These are phyloP conservation scores for Danaus melanippus DNA, from an alignment of 1,140 invertebrate genomes.

Conservation along the genomic window DNA sequence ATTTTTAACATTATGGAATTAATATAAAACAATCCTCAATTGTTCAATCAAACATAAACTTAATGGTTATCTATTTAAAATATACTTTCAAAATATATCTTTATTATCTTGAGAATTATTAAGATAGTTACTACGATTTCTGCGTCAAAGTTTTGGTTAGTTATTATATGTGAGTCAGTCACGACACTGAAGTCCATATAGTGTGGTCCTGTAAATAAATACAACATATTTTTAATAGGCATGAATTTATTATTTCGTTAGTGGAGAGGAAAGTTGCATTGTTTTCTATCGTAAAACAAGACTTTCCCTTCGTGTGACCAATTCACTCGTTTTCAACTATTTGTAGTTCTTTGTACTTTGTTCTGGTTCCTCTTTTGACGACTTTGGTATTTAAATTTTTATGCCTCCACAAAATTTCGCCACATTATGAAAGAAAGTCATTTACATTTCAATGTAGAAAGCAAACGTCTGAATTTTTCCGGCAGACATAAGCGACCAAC, in stretches of 20 bases:
- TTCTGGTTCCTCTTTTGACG: conserved; percentile 19
- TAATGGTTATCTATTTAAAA: conserved; percentile 2
- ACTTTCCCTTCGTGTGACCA: conserved; percentile 54
- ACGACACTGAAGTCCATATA: conserved; percentile 27
- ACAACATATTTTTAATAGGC: conserved; percentile 31
- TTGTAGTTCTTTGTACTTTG: conserved; percentile 39
- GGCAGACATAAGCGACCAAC: neutral
- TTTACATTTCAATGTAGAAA: conserved; percentile 24
- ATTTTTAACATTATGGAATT: conserved; percentile 31
- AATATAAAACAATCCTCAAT: too few species aligned
- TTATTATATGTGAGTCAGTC: conserved; percentile 8
- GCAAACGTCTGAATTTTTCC: conserved; percentile 3
- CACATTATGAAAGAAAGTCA: conserved; percentile 30
- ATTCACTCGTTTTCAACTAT: conserved; percentile 49
- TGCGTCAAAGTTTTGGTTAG: conserved; percentile 1
- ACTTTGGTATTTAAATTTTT: conserved; percentile 33
- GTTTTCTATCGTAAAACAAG: conserved; percentile 55
- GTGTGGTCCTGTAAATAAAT: conserved; percentile 42
- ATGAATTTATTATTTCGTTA: conserved; percentile 31
- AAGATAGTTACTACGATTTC: conserved; percentile 9
- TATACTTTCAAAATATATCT: neutral
- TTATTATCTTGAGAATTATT: neutral
- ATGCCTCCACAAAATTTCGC: conserved; percentile 43
- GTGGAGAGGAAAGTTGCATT: conserved; percentile 49
- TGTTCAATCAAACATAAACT: conserved; percentile 5